Evolutionary conservation across 2,888 invertebrate genomes (phyloP), one percentile per base, ranked within the genome.

Genomic region (Synergus japonicus): DNA sequence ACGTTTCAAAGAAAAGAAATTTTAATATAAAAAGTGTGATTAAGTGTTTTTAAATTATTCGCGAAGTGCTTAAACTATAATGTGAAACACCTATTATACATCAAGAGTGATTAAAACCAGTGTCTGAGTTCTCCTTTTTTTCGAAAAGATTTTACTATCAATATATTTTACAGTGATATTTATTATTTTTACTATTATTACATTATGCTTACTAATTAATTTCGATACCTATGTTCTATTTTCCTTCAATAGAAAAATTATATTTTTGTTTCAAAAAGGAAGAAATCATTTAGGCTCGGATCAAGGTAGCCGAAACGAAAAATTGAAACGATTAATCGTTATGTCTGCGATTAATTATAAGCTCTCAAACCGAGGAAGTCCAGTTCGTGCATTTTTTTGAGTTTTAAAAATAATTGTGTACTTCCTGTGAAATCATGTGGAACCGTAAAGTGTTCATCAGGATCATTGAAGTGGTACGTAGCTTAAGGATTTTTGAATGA

Each of bases 371-470:
- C 41, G 46, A 66, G 58, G 69, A 63, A 44, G 58, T 44, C 10
- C 12, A n/a, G 60, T 64, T 63, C 22, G 69, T 78, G 64, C 73
- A 78, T 78, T 77, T 76, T 76, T 63, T 41, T 82, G 37, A 83
- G 78, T 78, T 76, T 76, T 37, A 58, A 78, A 79, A 81, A 78
- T 78, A 82, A 77, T 78, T 81, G 79, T 83, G 83, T 79, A 79
- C 84, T 79, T 82, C 78, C 83, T 84, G 85, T 82, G 79, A 80
- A 83, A 88, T 88, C 82, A 92, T 92, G 92, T 91, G 90, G 90
- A 92, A 92, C 84, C 90, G 91, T 76, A 92, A 92, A 88, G 92
- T 92, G 60, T 89, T 89, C 82, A 87, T 92, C 82, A 90, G 92
- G 83, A 88, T 92, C 76, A 82, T 92, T 81, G 91, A 92, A 87